Base-by-base conservation (phyloP, 2,888 invertebrate genomes). In the Miltochrista miniata region DNA sequence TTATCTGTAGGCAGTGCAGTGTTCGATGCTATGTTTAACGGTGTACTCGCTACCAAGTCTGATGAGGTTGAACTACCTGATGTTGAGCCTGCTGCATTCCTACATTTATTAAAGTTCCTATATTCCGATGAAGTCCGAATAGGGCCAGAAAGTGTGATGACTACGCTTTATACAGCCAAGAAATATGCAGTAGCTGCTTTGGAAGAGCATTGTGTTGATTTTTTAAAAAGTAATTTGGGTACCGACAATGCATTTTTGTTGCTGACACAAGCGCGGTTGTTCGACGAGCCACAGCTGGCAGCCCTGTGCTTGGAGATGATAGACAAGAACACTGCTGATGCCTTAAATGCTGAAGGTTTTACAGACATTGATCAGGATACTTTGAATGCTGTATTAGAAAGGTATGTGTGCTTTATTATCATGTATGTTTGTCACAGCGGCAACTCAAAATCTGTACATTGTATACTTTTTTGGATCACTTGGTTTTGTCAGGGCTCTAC, bases 11-110 rank as follows among this genome's bases (percentile, higher is more conserved):
- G 96, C 1, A 96, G 96, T 72, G 96, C 96, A 0, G 97, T 97
- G 1, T 97, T 97, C 77, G 96, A 97, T 81, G 96, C 96, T 7
- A 95, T 97, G 95, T 97, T 97, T 73, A 96, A 96, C 74, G 96
- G 96, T 30, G 94, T 94, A 0, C 81, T 95, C 69, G 94, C 95
- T 0, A 94, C 94, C 0, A 92, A 93, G 52, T 93, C 94, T 43
- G 93, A 94, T 51, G 95, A 96, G 68, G 94, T 97, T 45, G 96
- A 96, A 74, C 87, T 97, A 44, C 96, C 96, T 0, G 97, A 97
- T 80, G 96, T 97, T 0, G 97, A 97, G 72, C 96, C 96, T 0
- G 94, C 95, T 7, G 96, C 96, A 0, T 97, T 97, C 77, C 81
- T 96, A 38, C 95, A 96, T 56, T 91, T 97, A 46, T 87, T 97